Base-by-base conservation (phyloP, 92 coral and sea anemone genomes). In the Anthopleura xanthogrammica region DNA sequence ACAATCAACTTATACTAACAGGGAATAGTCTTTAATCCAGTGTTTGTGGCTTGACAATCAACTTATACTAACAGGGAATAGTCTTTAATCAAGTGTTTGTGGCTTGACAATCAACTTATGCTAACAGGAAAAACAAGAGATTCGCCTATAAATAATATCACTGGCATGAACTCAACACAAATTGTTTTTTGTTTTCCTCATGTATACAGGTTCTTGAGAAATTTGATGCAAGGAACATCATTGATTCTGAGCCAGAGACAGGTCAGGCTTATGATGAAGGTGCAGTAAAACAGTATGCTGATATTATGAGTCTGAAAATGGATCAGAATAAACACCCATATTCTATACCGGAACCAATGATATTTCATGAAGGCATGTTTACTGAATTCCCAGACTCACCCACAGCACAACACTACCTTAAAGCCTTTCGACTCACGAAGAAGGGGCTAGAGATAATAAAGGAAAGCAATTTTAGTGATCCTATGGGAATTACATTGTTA, bases 351-450 rank as follows among this genome's bases (percentile, higher is more conserved):
- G 84, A 92, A 20, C 93, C 93, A 22, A 54, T 89, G 11, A 64
- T 86, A n/a, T 86, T 83, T 36, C 68, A 80, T 48, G 95, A 93
- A 79, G 65, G 88, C 48, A 80, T 87, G 86, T 85, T 93, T 52
- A 77, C 80, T 17, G 66, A 78, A 56, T 89, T 82, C 52, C 85
- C 89, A 50, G 82, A 80, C 75, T 93, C 95, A 0, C 97, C 95
- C 39, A 93, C 97, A 12, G 97, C 97, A 74, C 80, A 79, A 62
- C 73, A 64, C 43, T 93, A 91, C 85, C 88, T 92, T 12, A 83
- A 82, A 64, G 97, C 97, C 4, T 89, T 77, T 23, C 79, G 77
- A 41, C 82, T 86, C 10, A 85, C 88, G 29, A 85, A 88, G 72
- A 87, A 85, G 60, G 97, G 97, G 12, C 62, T 93, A 17, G 72